These are phyloP conservation scores for Helicoverpa zea DNA, from an alignment of 1,140 invertebrate genomes.

Conservation along the genomic window DNA sequence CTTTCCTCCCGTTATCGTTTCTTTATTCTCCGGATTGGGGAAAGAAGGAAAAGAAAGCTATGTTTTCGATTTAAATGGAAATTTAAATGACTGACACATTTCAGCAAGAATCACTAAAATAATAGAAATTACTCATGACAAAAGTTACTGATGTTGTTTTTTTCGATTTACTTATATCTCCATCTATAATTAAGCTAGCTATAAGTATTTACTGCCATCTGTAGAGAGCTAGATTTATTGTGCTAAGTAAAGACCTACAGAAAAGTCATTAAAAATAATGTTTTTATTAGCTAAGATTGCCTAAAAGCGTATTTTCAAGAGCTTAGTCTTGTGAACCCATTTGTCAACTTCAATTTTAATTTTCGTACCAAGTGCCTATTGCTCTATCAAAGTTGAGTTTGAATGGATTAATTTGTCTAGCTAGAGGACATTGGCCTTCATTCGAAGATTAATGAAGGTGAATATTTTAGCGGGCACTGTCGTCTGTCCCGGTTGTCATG, in stretches of 20 bases:
- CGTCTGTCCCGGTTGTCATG: constrained; percentile 15
- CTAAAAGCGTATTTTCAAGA: constrained; percentile 29
- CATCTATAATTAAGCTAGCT: too few relatives aligned
- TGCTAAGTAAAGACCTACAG: neutral
- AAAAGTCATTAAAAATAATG: constrained; percentile 10
- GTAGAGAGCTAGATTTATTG: neutral
- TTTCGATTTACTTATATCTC: too few relatives aligned
- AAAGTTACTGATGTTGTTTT: too few relatives aligned
- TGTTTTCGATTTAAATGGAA: neutral
- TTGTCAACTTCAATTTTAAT: constrained; percentile 39
- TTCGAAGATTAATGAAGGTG: constrained; percentile 44
- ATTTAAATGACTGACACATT: neutral
- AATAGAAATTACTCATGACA: too few relatives aligned
- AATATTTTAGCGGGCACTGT: constrained; percentile 20
- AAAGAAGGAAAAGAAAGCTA: neutral
- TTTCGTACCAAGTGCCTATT: constrained; percentile 32
- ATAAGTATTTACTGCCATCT: too few relatives aligned
- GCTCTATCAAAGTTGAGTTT: constrained; percentile 22
- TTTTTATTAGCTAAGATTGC: neutral
- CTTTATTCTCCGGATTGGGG: neutral
- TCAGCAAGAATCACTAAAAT: too few relatives aligned
- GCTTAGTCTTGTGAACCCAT: constrained; percentile 30
- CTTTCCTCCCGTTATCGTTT: constrained; percentile 7
- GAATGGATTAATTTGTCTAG: constrained; percentile 32
- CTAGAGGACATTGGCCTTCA: constrained; percentile 28